Percentiles rank a stretch among this genome's conserved stretches.
These are phyloP conservation scores for Dufourea novaeangliae DNA, from an alignment of 1,140 invertebrate genomes.

Conservation along the genomic window DNA sequence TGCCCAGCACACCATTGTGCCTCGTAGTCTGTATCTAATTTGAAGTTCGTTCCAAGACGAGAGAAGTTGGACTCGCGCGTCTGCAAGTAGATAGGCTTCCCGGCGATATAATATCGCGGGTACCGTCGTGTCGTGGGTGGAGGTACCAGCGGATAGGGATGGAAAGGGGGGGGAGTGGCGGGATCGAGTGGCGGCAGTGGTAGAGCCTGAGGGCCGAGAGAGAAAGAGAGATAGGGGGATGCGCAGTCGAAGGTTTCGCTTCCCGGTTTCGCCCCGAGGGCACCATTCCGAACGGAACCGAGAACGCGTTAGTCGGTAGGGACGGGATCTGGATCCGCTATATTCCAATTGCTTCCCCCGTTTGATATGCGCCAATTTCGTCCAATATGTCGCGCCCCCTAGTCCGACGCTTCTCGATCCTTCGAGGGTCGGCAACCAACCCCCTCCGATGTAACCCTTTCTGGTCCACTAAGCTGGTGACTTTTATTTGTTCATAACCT, in stretches of 20 bases:
- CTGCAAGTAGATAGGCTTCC: slow-evolving; percentile 48
- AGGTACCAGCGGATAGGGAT: not conserved
- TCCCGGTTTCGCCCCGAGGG: slow-evolving; percentile 65
- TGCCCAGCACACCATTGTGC: slow-evolving; percentile 48
- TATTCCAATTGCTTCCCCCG: slow-evolving; percentile 73
- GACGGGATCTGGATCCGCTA: slow-evolving; percentile 65
- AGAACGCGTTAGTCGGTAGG: slow-evolving; percentile 47
- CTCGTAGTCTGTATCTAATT: slow-evolving; percentile 55
- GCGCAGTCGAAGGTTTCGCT: slow-evolving; percentile 65
- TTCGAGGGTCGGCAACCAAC: slow-evolving; percentile 14
- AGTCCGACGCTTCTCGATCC: slow-evolving; percentile 50
- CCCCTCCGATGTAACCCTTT: not conserved
- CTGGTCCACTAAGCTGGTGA: too few species aligned
- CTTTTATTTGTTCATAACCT: too few species aligned
- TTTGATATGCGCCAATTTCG: slow-evolving; percentile 76
- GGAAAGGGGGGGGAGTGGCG: slow-evolving; percentile 17
- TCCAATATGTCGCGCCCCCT: slow-evolving; percentile 73
- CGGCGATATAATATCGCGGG: slow-evolving; percentile 59
- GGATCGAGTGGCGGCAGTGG: slow-evolving; percentile 38
- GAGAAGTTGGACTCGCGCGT: slow-evolving; percentile 44
- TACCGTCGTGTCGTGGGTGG: not conserved
- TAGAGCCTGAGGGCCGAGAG: slow-evolving; percentile 54
- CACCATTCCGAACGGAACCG: slow-evolving; percentile 68
- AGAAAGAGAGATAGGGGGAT: slow-evolving; percentile 55
- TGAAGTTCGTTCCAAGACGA: slow-evolving; percentile 60